Conservation (phyloP, 2,888 invertebrate genomes). For the Dugesia japonica region DNA sequence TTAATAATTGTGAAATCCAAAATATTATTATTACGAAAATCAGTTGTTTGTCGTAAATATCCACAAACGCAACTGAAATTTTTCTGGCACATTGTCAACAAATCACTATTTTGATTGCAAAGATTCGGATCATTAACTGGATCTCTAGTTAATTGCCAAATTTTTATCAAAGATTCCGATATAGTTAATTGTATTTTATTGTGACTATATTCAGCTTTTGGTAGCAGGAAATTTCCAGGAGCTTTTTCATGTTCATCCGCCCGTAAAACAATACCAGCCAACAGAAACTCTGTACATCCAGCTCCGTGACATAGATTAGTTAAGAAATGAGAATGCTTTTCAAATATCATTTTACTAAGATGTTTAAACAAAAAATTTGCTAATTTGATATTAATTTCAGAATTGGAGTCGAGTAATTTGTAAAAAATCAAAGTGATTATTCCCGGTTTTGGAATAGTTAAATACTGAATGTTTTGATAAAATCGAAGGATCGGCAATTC, state of each 20-base stretch:
- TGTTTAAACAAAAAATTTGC: background rate
- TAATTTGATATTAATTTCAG: background rate
- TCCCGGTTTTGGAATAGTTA: background rate
- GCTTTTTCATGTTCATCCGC: background rate
- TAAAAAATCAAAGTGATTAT: background rate
- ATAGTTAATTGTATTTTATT: background rate
- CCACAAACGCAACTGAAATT: background rate
- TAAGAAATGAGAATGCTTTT: background rate
- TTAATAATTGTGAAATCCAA: background rate
- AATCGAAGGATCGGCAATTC: background rate
- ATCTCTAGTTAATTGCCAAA: background rate
- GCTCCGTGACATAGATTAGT: background rate
- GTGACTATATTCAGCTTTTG: background rate
- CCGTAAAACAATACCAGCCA: background rate
- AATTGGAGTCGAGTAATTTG: constrained; percentile 1
- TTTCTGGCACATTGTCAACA: background rate
- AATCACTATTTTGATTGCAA: background rate
- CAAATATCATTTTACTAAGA: background rate
- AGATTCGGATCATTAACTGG: background rate
- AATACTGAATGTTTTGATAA: background rate
- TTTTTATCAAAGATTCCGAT: background rate
- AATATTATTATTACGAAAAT: background rate
- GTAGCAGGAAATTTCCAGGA: background rate
- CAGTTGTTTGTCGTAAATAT: background rate
- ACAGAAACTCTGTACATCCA: background rate